Conservation (phyloP, 2,797 vertebrate species). For the Ceryle rudis region DNA sequence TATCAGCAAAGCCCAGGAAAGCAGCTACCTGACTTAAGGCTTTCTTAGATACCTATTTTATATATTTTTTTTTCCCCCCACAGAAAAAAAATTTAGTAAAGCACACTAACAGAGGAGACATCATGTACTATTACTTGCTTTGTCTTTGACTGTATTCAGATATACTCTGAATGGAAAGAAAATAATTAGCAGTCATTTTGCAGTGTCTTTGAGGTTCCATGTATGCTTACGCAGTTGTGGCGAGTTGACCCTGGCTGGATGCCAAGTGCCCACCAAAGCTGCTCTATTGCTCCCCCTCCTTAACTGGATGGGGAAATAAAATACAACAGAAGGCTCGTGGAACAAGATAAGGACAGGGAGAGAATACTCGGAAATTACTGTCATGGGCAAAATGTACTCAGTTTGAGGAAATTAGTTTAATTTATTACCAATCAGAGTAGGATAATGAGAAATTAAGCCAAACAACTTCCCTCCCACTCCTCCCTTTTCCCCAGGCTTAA, state of each 20-base stretch:
- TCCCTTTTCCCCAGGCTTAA: neutral
- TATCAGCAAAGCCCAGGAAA: neutral
- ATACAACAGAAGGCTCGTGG: too few relatives aligned
- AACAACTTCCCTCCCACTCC: neutral
- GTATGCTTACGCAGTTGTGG: neutral
- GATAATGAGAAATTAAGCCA: neutral
- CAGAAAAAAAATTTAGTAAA: neutral
- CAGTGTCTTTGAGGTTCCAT: neutral
- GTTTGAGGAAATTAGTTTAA: neutral
- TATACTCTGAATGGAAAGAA: neutral
- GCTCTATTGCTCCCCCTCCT: neutral
- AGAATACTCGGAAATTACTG: neutral
- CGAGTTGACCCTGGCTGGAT: neutral
- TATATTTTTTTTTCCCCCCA: neutral
- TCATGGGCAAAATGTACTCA: neutral
- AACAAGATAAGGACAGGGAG: too few relatives aligned
- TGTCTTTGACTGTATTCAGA: neutral
- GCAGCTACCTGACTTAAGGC: neutral
- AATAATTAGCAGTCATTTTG: neutral
- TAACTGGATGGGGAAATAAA: neutral
- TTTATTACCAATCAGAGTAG: neutral
- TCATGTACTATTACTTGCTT: neutral
- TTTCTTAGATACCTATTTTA: neutral
- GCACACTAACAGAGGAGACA: neutral
- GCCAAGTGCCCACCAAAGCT: neutral